phyloP scores from a whole-genome alignment of 2,888 invertebrate species.

The Andrena haemorrhoa region DNA sequence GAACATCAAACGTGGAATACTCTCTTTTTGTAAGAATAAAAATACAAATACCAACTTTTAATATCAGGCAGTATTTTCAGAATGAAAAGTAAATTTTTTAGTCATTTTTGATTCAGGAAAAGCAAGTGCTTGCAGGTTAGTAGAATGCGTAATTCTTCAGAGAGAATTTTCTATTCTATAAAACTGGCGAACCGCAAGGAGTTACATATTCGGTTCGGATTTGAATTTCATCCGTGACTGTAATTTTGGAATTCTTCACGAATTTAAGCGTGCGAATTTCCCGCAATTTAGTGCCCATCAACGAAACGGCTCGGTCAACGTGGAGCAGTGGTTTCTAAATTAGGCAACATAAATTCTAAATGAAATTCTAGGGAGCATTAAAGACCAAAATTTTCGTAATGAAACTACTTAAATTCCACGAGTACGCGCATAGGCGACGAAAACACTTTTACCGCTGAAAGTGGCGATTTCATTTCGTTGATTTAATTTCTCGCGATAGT shows the following conservation, averaged over 20 bases:
- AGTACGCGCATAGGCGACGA: no score
- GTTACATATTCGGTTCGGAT: not conserved
- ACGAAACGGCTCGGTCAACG: not conserved
- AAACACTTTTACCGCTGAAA: no score
- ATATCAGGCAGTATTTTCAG: no score
- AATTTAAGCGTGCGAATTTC: not conserved
- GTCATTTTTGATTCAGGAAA: no score
- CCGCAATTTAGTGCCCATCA: conserved; percentile 6
- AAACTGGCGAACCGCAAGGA: not conserved
- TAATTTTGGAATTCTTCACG: conserved; percentile 3
- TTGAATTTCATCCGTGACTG: not conserved
- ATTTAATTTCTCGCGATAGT: no score
- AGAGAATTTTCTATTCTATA: not conserved
- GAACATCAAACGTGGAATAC: no score
- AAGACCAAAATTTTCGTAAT: not conserved
- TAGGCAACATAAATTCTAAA: not conserved
- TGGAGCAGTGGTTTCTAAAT: not conserved
- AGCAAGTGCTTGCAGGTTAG: not conserved
- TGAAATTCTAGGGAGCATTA: not conserved
- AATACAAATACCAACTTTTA: no score
- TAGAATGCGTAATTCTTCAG: not conserved
- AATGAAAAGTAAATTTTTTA: no score
- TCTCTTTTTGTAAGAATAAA: no score
- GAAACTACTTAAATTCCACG: not conserved
- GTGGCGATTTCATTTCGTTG: no score